These are phyloP conservation scores for Paguma larvata DNA, from an alignment of 2,797 vertebrate genomes.

Conservation along the genomic window DNA sequence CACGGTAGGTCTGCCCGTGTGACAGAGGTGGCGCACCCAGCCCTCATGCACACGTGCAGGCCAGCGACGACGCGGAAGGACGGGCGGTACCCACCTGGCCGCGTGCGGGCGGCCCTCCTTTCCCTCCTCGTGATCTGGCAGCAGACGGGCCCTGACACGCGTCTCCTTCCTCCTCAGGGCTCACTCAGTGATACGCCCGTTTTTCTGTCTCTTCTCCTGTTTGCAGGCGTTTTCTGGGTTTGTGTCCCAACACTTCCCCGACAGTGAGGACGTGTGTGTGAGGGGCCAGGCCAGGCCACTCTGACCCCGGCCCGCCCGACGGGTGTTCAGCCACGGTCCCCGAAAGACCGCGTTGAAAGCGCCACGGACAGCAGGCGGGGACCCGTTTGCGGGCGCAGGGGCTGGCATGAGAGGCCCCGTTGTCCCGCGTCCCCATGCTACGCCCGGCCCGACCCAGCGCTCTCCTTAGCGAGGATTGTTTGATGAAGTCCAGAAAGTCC, in stretches of 20 bases:
- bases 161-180: fast-evolving
- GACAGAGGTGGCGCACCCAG: not conserved
- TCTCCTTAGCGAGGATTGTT: fast-evolving
- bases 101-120: fast-evolving
- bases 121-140: fast-evolving
- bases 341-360: fast-evolving
- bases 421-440: fast-evolving
- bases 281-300: fast-evolving
- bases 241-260: not conserved
- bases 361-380: fast-evolving
- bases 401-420: fast-evolving
- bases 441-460: fast-evolving
- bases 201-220: not conserved
- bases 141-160: fast-evolving
- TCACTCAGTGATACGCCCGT: fast-evolving
- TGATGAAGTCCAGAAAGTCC: not conserved
- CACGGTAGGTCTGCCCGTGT: fast-evolving
- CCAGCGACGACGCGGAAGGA: fast-evolving
- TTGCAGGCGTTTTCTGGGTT: not conserved
- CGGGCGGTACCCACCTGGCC: fast-evolving
- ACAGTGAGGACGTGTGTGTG: not conserved
- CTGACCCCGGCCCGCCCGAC: fast-evolving
- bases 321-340: fast-evolving
- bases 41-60: fast-evolving
- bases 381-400: fast-evolving